These are phyloP conservation scores for Lophius piscatorius DNA, from an alignment of 2,113 vertebrate species.

Conservation along the genomic window DNA sequence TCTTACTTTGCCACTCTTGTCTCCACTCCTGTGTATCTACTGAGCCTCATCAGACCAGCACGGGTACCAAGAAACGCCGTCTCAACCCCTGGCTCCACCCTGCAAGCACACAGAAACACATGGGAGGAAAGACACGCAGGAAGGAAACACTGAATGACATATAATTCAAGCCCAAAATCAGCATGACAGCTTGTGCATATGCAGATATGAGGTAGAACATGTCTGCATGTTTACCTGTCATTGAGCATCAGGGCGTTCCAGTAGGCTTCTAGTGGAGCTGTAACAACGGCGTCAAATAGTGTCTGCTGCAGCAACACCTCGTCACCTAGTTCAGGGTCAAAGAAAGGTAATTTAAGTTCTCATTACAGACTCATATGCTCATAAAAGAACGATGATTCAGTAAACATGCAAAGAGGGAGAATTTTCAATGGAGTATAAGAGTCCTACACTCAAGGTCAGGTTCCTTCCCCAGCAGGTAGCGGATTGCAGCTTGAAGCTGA, in stretches of 20 bases:
- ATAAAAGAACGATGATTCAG: too few relatives aligned
- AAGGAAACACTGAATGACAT: too few relatives aligned
- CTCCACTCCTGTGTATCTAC: slow-evolving; percentile 86
- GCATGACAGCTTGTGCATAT: too few relatives aligned
- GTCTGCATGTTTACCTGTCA: too few relatives aligned
- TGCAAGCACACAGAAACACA: slow-evolving; percentile 27
- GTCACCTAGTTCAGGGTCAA: slow-evolving; percentile 82
- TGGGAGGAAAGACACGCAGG: too few relatives aligned
- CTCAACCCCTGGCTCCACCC: slow-evolving; percentile 82
- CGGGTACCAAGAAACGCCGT: slow-evolving; percentile 92
- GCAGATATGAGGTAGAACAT: too few relatives aligned
- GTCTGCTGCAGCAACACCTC: slow-evolving; percentile 89
- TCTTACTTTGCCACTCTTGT: slow-evolving; percentile 87
- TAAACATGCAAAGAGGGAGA: neutral
- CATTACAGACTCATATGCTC: too few relatives aligned
- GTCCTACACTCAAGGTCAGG: slow-evolving; percentile 88
- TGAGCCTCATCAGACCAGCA: slow-evolving; percentile 86
- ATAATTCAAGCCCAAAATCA: too few relatives aligned
- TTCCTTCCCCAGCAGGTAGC: slow-evolving; percentile 88
- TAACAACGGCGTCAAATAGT: slow-evolving; percentile 93
- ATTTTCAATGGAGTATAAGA: too few relatives aligned
- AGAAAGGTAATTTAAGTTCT: neutral
- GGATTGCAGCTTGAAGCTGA: slow-evolving; percentile 89
- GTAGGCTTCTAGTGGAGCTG: slow-evolving; percentile 94
- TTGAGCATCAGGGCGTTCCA: slow-evolving; percentile 91